These are phyloP conservation scores for Mythimna impura DNA, from an alignment of 2,888 invertebrate genomes.

Conservation along the genomic window DNA sequence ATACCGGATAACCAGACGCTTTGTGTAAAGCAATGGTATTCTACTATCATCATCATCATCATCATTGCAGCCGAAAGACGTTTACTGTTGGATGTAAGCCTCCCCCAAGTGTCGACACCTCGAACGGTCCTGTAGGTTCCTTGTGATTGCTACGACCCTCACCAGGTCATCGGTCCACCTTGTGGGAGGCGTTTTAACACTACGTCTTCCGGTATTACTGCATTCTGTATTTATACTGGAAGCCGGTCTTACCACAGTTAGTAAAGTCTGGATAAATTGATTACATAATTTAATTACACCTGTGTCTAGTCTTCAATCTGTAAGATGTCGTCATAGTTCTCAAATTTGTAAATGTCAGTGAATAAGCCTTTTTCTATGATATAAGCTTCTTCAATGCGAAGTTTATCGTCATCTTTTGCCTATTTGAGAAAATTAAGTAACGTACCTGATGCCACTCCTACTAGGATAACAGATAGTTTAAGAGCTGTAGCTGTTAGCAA, in stretches of 20 bases:
- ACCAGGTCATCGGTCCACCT: too few relatives aligned
- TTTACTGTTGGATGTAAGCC: too few relatives aligned
- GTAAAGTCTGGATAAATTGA: neutral
- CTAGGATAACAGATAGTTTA: neutral
- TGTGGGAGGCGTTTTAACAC: too few relatives aligned
- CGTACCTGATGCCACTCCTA: neutral
- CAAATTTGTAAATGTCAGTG: conserved; percentile 13
- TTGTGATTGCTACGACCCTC: too few relatives aligned
- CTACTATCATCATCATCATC: too few relatives aligned
- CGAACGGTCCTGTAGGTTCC: too few relatives aligned
- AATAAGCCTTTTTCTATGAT: conserved; percentile 28
- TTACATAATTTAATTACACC: neutral
- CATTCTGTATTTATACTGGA: neutral
- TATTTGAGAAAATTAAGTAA: conserved; percentile 32
- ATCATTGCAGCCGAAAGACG: too few relatives aligned
- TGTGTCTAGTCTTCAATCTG: neutral
- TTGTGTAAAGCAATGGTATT: neutral
- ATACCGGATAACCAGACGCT: neutral
- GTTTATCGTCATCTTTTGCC: neutral
- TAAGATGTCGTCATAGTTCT: neutral
- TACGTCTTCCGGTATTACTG: neutral
- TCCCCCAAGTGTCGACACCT: too few relatives aligned
- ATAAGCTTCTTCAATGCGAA: conserved; percentile 34
- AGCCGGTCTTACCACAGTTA: neutral
- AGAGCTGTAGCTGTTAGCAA: neutral